Base-by-base conservation (phyloP, 1,140 invertebrate species). In the Scaptodrosophila lebanonensis region DNA sequence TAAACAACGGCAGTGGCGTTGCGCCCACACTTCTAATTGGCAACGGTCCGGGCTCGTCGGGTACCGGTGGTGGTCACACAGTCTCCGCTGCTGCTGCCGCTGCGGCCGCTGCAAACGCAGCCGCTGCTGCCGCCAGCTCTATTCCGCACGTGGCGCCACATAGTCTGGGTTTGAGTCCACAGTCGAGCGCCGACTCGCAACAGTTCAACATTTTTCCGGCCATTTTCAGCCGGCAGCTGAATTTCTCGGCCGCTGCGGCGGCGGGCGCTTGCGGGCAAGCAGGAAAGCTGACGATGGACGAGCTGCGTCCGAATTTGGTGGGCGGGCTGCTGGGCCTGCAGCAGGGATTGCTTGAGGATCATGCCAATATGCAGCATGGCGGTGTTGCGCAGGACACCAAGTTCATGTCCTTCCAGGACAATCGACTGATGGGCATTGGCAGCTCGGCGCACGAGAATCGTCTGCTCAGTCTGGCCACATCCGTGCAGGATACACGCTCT, bases 181-280 rank as follows among this genome's bases (percentile, higher is more conserved):
- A 89, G 67, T 86, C 88, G 32, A 88, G 89, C 73, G 88, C 89
- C 27, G 89, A 90, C 70, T 89, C 89, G 32, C 93, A 95, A 76
- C 94, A 95, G 88, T 95, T 95, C 89, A 95, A 95, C 88, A 95
- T 95, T 67, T 95, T 95, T 87, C 94, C 94, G 58, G 94, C 94
- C 39, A 95, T 95, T 76, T 95, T 95, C 86, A 95, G 93, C 88
- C 89, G 94, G 29, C 94, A 95, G 87, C 89, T 95, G 42, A 95
- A 95, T 87, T 95, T 95, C 84, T 91, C 91, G 11, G 90, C 92
- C 88, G 68, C 62, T 3, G 35, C 35, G 2, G 35, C 90, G 9
- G 89, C 91, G 62, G 89, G 89, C 48, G 89, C 89, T 35, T 93
- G 93, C 72, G 90, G 91, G 0, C 93, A 93, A 66, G 57, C 57